Evolutionary conservation across 2,888 invertebrate species (phyloP).

Genomic region (Pinctada fucata): DNA sequence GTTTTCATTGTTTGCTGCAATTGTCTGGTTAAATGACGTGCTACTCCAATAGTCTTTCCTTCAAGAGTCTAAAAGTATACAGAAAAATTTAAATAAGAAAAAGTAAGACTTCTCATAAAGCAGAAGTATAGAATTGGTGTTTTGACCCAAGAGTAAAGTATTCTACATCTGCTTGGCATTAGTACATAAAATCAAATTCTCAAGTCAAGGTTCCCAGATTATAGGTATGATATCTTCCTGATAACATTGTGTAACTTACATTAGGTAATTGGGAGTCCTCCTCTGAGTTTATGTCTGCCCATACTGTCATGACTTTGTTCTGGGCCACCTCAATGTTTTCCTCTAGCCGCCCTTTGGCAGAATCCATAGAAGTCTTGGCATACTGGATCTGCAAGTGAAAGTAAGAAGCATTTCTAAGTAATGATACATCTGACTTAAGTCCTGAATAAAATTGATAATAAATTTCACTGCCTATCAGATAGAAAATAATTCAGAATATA

Average conservation of each 20-base stretch:
- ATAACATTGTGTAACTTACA: conserved; percentile 3
- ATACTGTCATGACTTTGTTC: conserved; percentile 50
- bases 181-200: no score
- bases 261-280: conserved; percentile 45
- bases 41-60: conserved; percentile 62
- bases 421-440: no score
- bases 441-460: no score
- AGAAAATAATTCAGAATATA: not conserved
- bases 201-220: no score
- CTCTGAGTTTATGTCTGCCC: conserved; percentile 60
- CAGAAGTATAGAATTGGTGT: no score
- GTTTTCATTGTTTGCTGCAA: conserved; percentile 53
- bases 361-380: conserved; percentile 62
- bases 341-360: conserved; percentile 51
- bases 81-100: not conserved
- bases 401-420: not conserved
- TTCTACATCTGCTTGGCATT: no score
- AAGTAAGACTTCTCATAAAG: no score
- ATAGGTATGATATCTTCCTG: no score
- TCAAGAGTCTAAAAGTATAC: conserved; percentile 61
- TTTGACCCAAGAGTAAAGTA: no score
- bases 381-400: conserved; percentile 62
- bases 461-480: not conserved
- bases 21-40: conserved; percentile 61
- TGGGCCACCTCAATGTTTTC: conserved; percentile 54